These are phyloP conservation scores for Leptopilina drosophilae DNA, from an alignment of 2,888 invertebrate genomes.

Conservation along the genomic window DNA sequence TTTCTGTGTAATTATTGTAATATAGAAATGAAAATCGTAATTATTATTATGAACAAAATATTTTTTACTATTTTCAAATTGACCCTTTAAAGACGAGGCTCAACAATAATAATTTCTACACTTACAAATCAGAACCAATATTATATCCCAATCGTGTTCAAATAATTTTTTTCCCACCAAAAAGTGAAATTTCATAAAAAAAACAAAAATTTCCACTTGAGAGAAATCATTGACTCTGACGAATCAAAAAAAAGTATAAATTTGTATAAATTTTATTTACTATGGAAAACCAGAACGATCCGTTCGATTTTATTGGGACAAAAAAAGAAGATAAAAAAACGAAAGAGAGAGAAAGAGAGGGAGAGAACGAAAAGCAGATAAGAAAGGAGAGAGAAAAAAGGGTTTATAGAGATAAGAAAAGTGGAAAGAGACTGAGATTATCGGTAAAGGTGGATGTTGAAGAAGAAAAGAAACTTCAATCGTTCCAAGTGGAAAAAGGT, in stretches of 20 bases:
- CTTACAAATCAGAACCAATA: no score
- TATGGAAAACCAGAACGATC: not conserved
- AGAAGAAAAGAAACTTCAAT: conserved; percentile 54
- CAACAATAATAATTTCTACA: no score
- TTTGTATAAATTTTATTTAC: conserved; percentile 23
- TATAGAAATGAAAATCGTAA: no score
- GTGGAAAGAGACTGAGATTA: conserved; percentile 16
- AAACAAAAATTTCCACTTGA: conserved; percentile 52
- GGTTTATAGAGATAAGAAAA: conserved; percentile 6
- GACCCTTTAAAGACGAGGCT: no score
- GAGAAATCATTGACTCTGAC: conserved; percentile 50
- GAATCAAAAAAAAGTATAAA: conserved; percentile 24
- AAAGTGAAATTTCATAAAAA: no score
- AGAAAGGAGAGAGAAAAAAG: conserved; percentile 13
- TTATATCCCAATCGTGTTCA: no score
- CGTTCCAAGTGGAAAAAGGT: conserved; percentile 53
- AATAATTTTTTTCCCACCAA: no score
- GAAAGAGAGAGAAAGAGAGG: not conserved
- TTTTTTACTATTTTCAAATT: no score
- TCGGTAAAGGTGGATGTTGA: conserved; percentile 25
- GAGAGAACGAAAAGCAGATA: not conserved
- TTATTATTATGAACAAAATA: no score
- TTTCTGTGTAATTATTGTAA: no score
- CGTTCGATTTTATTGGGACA: conserved; percentile 19
- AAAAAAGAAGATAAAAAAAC: conserved; percentile 20